phyloP scores from a whole-genome alignment of 1,140 invertebrate genomes.

The Conopomorpha cramerella region DNA sequence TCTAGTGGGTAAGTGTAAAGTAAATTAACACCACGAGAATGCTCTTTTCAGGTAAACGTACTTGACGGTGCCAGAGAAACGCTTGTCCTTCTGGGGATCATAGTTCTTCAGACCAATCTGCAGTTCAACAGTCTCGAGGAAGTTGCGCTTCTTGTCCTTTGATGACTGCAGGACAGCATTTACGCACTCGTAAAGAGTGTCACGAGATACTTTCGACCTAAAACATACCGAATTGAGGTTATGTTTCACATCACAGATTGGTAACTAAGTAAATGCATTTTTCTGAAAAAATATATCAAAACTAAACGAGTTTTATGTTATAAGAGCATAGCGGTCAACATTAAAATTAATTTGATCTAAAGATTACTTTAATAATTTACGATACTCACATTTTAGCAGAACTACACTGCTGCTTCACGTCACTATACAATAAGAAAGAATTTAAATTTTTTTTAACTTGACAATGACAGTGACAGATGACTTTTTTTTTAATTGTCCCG shows the following conservation, averaged over 20 bases:
- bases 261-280: too few species aligned
- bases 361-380: conserved; percentile 22
- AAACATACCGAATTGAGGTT: conserved; percentile 13
- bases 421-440: conserved; percentile 13
- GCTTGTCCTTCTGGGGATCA: conserved; percentile 99
- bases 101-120: conserved; percentile 99
- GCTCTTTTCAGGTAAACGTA: conserved; percentile 72
- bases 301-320: too few species aligned
- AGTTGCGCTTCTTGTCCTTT: conserved; percentile 88
- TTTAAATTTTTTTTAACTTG: not conserved
- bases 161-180: conserved; percentile 79
- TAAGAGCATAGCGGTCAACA: too few species aligned
- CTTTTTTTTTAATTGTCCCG: too few species aligned
- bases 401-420: conserved; percentile 14
- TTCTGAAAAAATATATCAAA: too few species aligned
- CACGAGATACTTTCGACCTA: conserved; percentile 94
- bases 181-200: conserved; percentile 96
- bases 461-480: not conserved
- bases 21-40: conserved; percentile 30
- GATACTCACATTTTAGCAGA: conserved; percentile 13
- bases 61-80: conserved; percentile 99
- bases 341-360: conserved; percentile 4
- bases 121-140: conserved; percentile 98
- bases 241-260: not conserved
- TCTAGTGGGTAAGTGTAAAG: conserved; percentile 18